Conservation (phyloP, 2,888 invertebrate genomes). For the Salpingus planirostris region DNA sequence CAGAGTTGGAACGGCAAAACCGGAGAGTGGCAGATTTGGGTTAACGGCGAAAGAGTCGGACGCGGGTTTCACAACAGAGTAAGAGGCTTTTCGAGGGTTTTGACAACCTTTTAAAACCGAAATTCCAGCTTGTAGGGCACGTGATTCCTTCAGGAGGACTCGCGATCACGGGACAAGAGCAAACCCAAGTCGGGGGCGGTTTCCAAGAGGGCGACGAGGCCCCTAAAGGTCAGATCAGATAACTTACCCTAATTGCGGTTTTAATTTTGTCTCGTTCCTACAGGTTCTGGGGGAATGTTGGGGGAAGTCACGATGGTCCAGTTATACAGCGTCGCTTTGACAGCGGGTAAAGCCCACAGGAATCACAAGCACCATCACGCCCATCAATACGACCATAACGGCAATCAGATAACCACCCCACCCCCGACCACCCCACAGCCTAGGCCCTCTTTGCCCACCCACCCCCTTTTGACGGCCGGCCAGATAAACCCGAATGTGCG, state of each 20-base stretch:
- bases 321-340: conserved; percentile 69
- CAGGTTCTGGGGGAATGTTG: conserved; percentile 56
- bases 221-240: conserved; percentile 42
- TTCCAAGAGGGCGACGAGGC: conserved; percentile 46
- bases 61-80: conserved; percentile 82
- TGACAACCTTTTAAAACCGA: too few species aligned
- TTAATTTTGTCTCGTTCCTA: conserved; percentile 2
- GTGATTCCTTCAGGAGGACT: conserved; percentile 66
- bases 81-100: too few species aligned
- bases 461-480: conserved; percentile 51
- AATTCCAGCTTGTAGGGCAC: conserved; percentile 64
- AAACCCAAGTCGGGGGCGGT: conserved; percentile 50
- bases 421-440: conserved; percentile 50
- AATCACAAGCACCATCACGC: conserved; percentile 84
- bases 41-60: conserved; percentile 76
- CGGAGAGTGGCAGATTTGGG: conserved; percentile 86
- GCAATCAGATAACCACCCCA: conserved; percentile 51
- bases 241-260: too few species aligned
- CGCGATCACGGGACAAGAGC: conserved; percentile 67
- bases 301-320: conserved; percentile 76
- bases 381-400: conserved; percentile 69
- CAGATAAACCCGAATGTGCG: conserved; percentile 53
- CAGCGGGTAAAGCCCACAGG: conserved; percentile 78
- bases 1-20: conserved; percentile 84
- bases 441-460: conserved; percentile 44